Evolutionary conservation across 2,888 invertebrate genomes (phyloP), one percentile per base, ranked within the genome.

Genomic region (Clivina fossor): DNA sequence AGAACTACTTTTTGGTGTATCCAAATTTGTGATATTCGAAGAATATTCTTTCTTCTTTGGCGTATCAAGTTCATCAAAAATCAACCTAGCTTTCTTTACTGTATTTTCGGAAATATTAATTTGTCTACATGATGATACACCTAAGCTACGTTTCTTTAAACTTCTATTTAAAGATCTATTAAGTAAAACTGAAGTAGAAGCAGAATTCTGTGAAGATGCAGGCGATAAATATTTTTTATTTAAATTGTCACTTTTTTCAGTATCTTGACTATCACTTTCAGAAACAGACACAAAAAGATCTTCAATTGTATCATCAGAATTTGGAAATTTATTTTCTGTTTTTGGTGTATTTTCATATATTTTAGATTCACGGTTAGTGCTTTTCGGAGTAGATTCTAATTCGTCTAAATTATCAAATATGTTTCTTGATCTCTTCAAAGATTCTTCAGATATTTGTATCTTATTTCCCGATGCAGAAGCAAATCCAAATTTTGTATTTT

Each of bases 331-430:
- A n/a, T 15, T 30, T 24, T 26, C 24, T 13, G 15, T 9, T 26
- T 43, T 26, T 15, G 24, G 16, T 11, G 18, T 2, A 3, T n/a
- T n/a, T n/a, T n/a, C n/a, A n/a, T 9, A 37, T 8, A 3, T 15
- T 37, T 15, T 37, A 18, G 13, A 11, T 37, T 18, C 15, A 32
- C 11, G 13, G 11, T 11, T 26, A 26, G 24, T 24, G 9, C 28
- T 43, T 43, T 32, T 32, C 32, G 26, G 16, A n/a, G 26, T 43
- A 26, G 7, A 3, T 15, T 35, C 72, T 60, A 76, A 76, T 15
- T 43, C 32, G 54, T 76, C 77, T 58, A 67, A 60, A 9, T 66
- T 60, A 46, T 63, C 62, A 56, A 74, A 61, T 71, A 57, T 13
- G n/a, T 32, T 44, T 30, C 41, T 58, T 60, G 28, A 56, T 18